Evolutionary conservation across 2,113 vertebrate species (phyloP), one percentile per base, ranked within the genome.

Genomic region (Progne subis): DNA sequence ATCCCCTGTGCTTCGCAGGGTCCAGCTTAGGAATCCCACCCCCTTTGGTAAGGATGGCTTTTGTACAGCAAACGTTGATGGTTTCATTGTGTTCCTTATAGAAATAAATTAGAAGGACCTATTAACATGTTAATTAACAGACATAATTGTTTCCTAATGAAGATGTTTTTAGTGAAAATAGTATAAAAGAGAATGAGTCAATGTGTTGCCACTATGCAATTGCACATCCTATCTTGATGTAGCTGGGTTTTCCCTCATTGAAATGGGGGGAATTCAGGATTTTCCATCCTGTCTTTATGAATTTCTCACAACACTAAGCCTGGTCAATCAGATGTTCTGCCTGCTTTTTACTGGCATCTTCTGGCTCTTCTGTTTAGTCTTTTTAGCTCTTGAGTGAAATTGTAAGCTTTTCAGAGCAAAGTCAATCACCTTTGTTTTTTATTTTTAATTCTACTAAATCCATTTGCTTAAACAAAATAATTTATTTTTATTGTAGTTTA

Each of bases 1-100:
- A 52, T 96, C 98, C 79, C 98, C 98, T 1, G 89, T 99, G 77
- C 98, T 97, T 46, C 98, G 98, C 11, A 97, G 87, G 32, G 86
- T 99, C 81, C 98, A 78, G 61, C 98, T 99, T 93, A 98, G 98
- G 86, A 99, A 99, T 93, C 98, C 98, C 75, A 98, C 98, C 79
- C 98, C 98, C 60, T 99, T 97, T 87, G 98, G 99, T 99, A 96
- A 98, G 97, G 76, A 5, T 14, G 34, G 19, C 11, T 53, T 50
- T 65, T n/a, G 57, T 34, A 14, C 37, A 50, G 28, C 31, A 61
- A 50, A 15, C 34, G 21, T 1, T 0, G 1, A 56, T 19, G 2
- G 18, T 64, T 18, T 17, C 10, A 3, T 41, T 53, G 46, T 3
- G 2, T 17, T 82, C 3, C 12, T 29, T 13, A 2, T 0, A 11